Conservation (phyloP, 2,797 vertebrate genomes). For the Acridotheres tristis region DNA sequence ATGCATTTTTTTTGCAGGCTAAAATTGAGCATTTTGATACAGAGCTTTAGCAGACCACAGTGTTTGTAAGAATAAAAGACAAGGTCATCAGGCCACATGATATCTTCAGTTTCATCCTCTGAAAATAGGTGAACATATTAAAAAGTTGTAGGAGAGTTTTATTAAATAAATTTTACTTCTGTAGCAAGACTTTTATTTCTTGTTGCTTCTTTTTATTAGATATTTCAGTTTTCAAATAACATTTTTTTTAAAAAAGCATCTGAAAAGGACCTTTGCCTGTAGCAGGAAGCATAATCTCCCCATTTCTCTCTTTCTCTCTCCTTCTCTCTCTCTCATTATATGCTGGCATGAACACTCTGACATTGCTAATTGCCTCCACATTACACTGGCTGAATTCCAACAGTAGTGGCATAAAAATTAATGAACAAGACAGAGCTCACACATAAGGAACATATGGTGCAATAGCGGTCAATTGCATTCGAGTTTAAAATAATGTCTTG, state of each 20-base stretch:
- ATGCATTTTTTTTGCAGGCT: background rate
- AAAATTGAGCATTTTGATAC: background rate
- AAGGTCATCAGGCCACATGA: background rate
- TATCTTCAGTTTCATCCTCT: background rate
- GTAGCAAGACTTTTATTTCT: constrained; percentile 18
- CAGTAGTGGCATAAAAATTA: constrained; percentile 70
- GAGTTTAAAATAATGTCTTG: constrained; percentile 62
- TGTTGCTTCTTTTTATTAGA: constrained; percentile 36
- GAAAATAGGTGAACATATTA: constrained; percentile 18
- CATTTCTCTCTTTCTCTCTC: background rate
- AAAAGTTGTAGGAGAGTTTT: background rate
- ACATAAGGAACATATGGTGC: constrained; percentile 64
- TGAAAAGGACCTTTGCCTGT: constrained; percentile 50
- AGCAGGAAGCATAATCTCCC: constrained; percentile 41
- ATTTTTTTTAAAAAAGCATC: background rate
- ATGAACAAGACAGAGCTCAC: constrained; percentile 63
- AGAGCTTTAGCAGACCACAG: background rate
- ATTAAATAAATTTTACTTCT: constrained; percentile 37
- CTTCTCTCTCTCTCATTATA: constrained; percentile 32
- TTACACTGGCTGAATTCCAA: constrained; percentile 65
- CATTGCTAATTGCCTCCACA: constrained; percentile 69
- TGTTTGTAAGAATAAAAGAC: background rate
- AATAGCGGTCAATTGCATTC: constrained; percentile 50
- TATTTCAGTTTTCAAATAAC: constrained; percentile 41
- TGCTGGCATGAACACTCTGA: constrained; percentile 52